Base-by-base conservation (phyloP, 2,113 vertebrate species). In the Heteronetta atricapilla region DNA sequence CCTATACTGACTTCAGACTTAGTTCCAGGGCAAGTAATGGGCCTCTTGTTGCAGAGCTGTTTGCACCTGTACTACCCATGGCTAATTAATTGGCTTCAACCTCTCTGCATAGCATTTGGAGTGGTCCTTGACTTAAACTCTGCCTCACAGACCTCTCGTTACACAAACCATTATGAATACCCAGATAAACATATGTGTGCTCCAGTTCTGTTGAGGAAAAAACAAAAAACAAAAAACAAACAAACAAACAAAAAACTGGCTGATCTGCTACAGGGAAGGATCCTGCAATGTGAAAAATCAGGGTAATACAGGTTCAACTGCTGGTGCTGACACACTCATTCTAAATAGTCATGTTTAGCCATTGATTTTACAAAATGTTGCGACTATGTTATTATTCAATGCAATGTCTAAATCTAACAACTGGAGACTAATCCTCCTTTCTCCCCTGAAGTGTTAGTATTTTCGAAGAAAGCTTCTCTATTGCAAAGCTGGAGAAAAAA, bases 151-250 rank as follows among this genome's bases (percentile, higher is more conserved):
- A 34, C 8, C 8, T 10, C 69, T 88, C 16, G 76, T 86, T 59
- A 60, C 15, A 18, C 23, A 33, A 14, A 33, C 4, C 13, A 22
- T 69, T 86, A 60, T n/a, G 5, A n/a, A 53, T 64, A 36, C 8
- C 17, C 20, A 56, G n/a, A 3, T 26, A 87, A 86, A 74, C 13
- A 48, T 0, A 0, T 16, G 4, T 8, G 10, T 26, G 8, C 8
- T 40, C 5, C 13, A 64, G 25, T 44, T 83, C 80, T 76, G 13
- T 16, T 69, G 31, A 68, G 33, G 48, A 18, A 72, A 79, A n/a
- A n/a, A n/a, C n/a, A n/a, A n/a, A n/a, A n/a, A n/a, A n/a, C n/a
- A n/a, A n/a, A n/a, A n/a, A n/a, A n/a, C n/a, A n/a, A n/a, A n/a
- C n/a, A n/a, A n/a, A n/a, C n/a, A n/a, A n/a, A n/a, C n/a, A n/a